Evolutionary conservation across 2,797 vertebrate species (phyloP), one percentile per base, ranked within the genome.

Genomic region (Argya squamiceps): DNA sequence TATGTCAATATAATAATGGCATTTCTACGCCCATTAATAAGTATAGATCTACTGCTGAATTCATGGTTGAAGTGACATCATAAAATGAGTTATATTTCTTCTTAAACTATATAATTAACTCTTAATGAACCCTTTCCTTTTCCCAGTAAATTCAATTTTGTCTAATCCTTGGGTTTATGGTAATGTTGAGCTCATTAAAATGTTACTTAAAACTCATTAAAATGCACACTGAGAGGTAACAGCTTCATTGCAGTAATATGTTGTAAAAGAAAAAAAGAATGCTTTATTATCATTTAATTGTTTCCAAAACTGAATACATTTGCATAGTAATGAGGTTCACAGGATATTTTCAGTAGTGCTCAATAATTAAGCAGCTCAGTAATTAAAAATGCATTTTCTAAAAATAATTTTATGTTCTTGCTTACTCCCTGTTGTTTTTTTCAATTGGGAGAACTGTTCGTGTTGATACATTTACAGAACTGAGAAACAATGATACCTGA

Each of bases 131-230:
- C 97, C 97, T 97, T 98, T 97, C 94, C 94, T 98, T 98, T 97
- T 95, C 96, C 94, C 91, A 96, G 91, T 96, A 98, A 98, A 98
- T 98, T 99, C 97, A 98, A 99, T 99, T 99, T 98, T 98, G 95
- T 96, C 97, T 98, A 99, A 99, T 99, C 98, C 98, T 97, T 98
- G 97, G 91, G 97, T 99, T 99, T 98, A 99, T 98, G 98, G 98
- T 99, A 99, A 99, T 99, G 98, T 98, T 98, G 98, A 98, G 98
- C 98, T 99, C 98, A 99, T 99, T 99, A 99, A 99, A 99, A 98
- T 98, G 98, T 99, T 99, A 98, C 98, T 99, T 99, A 99, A 99
- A 99, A 99, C 97, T 99, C 98, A 99, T 99, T 99, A 99, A 99
- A 99, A 99, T 98, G 98, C 98, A 98, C 98, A 98, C 98, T 97